Conservation (phyloP, 2,888 invertebrate genomes). For the Parnassius orleans region DNA sequence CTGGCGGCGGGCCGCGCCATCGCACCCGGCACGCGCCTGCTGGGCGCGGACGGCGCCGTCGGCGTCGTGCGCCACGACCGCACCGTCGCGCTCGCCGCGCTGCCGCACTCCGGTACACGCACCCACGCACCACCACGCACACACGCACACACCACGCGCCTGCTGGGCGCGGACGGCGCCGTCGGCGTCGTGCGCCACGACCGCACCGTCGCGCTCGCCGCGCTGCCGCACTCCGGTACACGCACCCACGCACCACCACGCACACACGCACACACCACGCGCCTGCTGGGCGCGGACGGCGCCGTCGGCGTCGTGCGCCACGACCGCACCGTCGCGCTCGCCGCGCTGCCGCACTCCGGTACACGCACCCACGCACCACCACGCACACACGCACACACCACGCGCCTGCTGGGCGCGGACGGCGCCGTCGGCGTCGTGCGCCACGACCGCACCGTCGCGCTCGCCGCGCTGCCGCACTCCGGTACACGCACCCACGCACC, state of each 20-base stretch:
- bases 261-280: constrained; percentile 37
- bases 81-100: constrained; percentile 77
- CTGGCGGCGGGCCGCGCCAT: constrained; percentile 80
- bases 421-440: constrained; percentile 85
- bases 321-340: constrained; percentile 81
- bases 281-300: constrained; percentile 82
- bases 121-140: constrained; percentile 68
- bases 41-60: constrained; percentile 83
- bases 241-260: too few relatives aligned
- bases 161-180: constrained; percentile 82
- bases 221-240: constrained; percentile 62
- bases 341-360: constrained; percentile 68
- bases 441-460: constrained; percentile 81
- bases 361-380: too few relatives aligned
- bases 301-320: constrained; percentile 84
- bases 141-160: constrained; percentile 48
- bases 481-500: too few relatives aligned
- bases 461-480: constrained; percentile 74
- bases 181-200: constrained; percentile 84
- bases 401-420: constrained; percentile 79
- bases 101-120: constrained; percentile 54
- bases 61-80: constrained; percentile 85
- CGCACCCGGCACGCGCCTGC: constrained; percentile 71
- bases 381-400: constrained; percentile 29
- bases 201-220: constrained; percentile 79